Evolutionary conservation across 2,797 vertebrate species (phyloP), one percentile per base, ranked within the genome.

Genomic region (Parambassis ranga): DNA sequence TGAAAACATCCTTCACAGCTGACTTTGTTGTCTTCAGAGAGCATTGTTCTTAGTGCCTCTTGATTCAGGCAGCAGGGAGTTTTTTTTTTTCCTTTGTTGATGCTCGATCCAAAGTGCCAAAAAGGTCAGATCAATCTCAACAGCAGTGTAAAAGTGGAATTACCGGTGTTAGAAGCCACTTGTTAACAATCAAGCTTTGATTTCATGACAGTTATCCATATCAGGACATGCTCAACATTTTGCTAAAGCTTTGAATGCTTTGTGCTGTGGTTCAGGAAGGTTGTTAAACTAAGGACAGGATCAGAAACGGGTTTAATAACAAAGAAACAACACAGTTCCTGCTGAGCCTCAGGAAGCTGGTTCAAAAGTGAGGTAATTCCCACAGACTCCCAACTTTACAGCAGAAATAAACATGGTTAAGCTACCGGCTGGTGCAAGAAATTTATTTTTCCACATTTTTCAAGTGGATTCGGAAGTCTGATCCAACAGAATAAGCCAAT

Each of bases 101-200:
- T 65, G 14, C 4, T 44, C 14, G 3, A 22, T 43, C 15, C 14
- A 51, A 27, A 61, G 52, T 31, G 51, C 37, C 44, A 18, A 10
- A 71, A 68, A 71, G 35, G 69, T 75, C 70, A 75, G 10, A 48
- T 36, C 15, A 58, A 42, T 58, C 24, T 48, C 28, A 14, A 10
- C n/a, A 38, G 20, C 31, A 16, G 18, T 41, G 28, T 38, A 41
- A 42, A 6, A 28, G 23, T 64, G 37, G 30, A 63, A 37, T 41
- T 33, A 32, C 43, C 27, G 19, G 15, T 43, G 19, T 51, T 18
- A 36, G 23, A 26, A 26, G 14, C n/a, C 41, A 33, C 20, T 22
- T 33, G 39, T 38, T 32, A 30, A 32, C 49, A 71, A 43, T 47
- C 10, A 20, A 3, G 22, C 23, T 66, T 57, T 44, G 7, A 55